Evolutionary conservation across 2,113 vertebrate species (phyloP), one percentile per base, ranked within the genome.

Genomic region (Trinectes maculatus): DNA sequence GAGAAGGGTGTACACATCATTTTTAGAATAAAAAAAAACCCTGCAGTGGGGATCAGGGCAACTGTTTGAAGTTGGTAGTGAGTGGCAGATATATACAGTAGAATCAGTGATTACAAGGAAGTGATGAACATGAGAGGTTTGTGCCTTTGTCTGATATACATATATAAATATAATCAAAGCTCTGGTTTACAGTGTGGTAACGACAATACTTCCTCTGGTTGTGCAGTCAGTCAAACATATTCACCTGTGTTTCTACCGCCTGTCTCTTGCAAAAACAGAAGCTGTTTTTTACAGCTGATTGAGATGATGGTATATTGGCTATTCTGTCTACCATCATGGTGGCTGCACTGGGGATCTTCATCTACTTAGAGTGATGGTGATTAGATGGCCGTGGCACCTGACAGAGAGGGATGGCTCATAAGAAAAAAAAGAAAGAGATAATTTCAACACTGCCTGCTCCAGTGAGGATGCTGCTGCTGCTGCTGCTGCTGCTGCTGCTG

Each of bases 361-460:
- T 65, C 72, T 77, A 69, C 80, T 83, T 79, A 68, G 77, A 85
- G 64, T 43, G 25, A 74, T 43, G 37, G 74, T 54, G 37, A 73
- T 82, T 74, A 74, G 73, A 87, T 62, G 84, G 66, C 80, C 69
- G 69, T 49, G 54, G 67, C 69, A 80, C 79, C 85, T 90, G 89
- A 90, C 89, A 84, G 81, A 87, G 86, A 89, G 57, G 63, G 80
- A 91, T 88, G 69, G 61, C 76, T 71, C 42, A 52, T 67, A 48
- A 58, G 40, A 68, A 46, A 71, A 51, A 74, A 67, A 46, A 73
- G 53, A 74, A 82, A 70, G 24, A 65, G 60, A 80, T 69, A 21
- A 71, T 83, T 83, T 81, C 64, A 80, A 44, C 59, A 56, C 51
- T 15, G 62, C 49, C 74, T 74, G 59, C 61, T 74, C 70, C 58